phyloP scores from a whole-genome alignment of 2,113 vertebrate genomes.

The Cygnus buccinator region DNA sequence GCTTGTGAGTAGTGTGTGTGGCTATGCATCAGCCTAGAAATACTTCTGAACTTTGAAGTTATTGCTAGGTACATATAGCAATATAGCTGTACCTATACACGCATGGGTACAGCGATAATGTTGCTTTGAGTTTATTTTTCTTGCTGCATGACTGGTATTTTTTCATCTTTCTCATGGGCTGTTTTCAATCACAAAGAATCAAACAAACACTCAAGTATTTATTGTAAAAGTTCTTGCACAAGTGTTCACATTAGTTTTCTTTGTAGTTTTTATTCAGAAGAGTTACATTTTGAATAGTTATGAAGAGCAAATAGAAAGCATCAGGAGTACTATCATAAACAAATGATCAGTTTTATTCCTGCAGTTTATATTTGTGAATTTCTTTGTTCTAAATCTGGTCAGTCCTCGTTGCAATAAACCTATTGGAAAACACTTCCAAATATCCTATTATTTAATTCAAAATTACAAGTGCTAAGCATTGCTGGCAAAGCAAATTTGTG shows the following conservation, averaged over 20 bases:
- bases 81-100: not conserved
- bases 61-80: not conserved
- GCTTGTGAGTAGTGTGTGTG: not conserved
- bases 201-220: not conserved
- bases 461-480: not conserved
- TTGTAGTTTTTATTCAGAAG: not conserved
- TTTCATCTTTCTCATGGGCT: not conserved
- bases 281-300: not conserved
- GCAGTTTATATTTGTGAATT: not conserved
- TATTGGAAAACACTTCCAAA: not conserved
- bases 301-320: not conserved
- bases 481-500: not conserved
- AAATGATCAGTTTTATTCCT: not conserved
- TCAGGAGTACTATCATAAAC: not conserved
- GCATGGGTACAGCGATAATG: not conserved
- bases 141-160: not conserved
- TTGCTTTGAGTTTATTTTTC: not conserved
- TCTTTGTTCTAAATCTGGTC: not conserved
- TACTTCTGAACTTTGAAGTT: not conserved
- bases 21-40: not conserved
- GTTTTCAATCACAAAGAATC: not conserved
- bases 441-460: constrained; percentile 36
- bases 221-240: not conserved
- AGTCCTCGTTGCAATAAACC: not conserved
- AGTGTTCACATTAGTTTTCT: not conserved